Conservation (phyloP, 2,113 vertebrate genomes). For the Indri indri region DNA sequence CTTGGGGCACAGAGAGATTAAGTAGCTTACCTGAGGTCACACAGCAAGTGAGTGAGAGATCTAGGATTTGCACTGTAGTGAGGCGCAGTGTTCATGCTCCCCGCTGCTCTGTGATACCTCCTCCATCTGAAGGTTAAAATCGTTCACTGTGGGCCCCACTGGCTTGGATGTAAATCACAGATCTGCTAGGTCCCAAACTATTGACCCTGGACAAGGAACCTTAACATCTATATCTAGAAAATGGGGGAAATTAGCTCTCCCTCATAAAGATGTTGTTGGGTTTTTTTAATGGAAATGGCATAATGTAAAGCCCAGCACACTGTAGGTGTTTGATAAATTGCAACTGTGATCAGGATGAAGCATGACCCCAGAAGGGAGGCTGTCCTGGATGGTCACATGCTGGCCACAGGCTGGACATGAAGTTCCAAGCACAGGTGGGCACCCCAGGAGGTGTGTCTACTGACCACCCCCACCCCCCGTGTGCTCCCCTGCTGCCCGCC, state of each 20-base stretch:
- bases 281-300: not conserved
- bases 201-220: not conserved
- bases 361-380: too few species aligned
- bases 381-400: not conserved
- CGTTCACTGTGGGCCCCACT: not conserved
- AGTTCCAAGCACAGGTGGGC: too few species aligned
- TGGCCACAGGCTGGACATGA: not conserved
- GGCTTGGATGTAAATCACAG: not conserved
- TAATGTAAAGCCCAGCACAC: fast-evolving
- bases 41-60: not conserved
- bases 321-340: not conserved
- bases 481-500: too few species aligned
- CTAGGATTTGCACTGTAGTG: fast-evolving
- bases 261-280: not conserved
- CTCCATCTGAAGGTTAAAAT: not conserved
- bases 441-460: not conserved
- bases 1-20: not conserved
- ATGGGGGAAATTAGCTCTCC: not conserved
- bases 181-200: not conserved
- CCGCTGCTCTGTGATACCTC: not conserved
- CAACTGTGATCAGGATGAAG: not conserved
- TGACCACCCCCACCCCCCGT: fast-evolving
- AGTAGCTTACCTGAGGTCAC: not conserved
- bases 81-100: fast-evolving
- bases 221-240: not conserved